Base-by-base conservation (phyloP, 2,113 vertebrate species). In the Microcebus tavaratra region DNA sequence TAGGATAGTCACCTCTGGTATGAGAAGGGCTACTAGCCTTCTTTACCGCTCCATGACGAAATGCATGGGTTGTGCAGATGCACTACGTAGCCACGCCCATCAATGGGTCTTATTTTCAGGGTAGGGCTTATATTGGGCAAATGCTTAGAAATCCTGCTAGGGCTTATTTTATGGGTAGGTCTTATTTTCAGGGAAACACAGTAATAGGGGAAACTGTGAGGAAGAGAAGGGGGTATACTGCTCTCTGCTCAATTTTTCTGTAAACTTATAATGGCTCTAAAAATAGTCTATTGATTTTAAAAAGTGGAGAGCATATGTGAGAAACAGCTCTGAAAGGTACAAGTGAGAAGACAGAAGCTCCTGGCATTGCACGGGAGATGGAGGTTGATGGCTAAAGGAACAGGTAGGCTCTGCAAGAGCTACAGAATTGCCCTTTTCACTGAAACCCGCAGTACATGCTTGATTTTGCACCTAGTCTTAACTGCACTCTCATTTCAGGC, bases 301-400 rank as follows among this genome's bases (percentile, higher is more conserved):
- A 90, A 83, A 96, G 39, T 55, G 53, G 36, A 90, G 31, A 42
- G 34, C 39, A 94, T 84, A 27, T 80, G 45, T 75, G 42, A 65
- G 6, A 95, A 97, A 81, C 18, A 39, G 27, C 86, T 76, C 67
- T 89, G 15, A 14, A 95, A 95, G 67, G 25, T 65, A 45, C 75
- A 79, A 85, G 34, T 78, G 45, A 90, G 73, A 34, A 76, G 17
- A 67, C 34, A 55, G 81, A 94, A 63, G 45, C 36, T 65, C 68
- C 72, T 92, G 78, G 15, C 42, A 39, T 76, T 65, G 65, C n/a
- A 42, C 20, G 10, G 20, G 68, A 89, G 36, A 61, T 48, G 73
- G 25, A 79, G 25, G 11, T 88, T 80, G 31, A 81, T 85, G 39
- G 34, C 50, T 88, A 79, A 97, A 80, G 25, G 29, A 48, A 67